Conservation (phyloP, 1,140 invertebrate species). For the Tetramorium parvispinum region DNA sequence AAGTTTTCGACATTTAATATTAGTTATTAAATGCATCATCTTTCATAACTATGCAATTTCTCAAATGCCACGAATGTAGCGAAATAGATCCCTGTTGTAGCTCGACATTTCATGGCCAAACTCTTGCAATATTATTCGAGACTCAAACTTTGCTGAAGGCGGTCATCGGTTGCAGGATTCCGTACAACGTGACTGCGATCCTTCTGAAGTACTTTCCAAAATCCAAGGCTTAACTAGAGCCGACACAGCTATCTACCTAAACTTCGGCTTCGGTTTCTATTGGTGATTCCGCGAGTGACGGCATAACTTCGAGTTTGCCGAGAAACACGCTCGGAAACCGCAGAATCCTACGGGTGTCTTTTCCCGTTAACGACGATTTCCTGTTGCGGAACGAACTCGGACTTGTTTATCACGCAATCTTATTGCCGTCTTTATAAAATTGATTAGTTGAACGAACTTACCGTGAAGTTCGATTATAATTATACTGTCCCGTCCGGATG, state of each 20-base stretch:
- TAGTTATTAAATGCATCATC: background rate
- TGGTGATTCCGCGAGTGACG: background rate
- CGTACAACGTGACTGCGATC: conserved; percentile 25
- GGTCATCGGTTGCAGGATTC: conserved; percentile 28
- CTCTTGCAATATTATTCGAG: conserved; percentile 22
- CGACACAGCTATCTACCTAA: conserved; percentile 30
- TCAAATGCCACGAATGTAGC: background rate
- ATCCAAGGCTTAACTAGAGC: conserved; percentile 27
- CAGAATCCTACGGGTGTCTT: background rate
- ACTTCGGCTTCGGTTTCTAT: conserved; percentile 35
- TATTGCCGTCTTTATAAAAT: background rate
- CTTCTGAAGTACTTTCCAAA: conserved; percentile 39
- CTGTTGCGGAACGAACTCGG: background rate
- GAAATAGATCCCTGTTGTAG: background rate
- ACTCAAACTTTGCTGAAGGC: background rate
- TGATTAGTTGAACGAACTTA: too few relatives aligned
- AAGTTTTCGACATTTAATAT: too few relatives aligned
- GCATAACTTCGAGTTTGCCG: conserved; percentile 25
- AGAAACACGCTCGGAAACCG: background rate
- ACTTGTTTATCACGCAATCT: conserved; percentile 2
- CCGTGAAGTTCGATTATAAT: too few relatives aligned
- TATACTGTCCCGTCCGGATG: too few relatives aligned
- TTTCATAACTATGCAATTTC: background rate
- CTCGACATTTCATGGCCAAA: background rate
- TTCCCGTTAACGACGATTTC: conserved; percentile 21